A percentile compares a stretch with the other conserved stretches of the same genome.
Evolutionary conservation across 2,888 invertebrate species (phyloP).

Genomic region (Lycocerus yunnanus): DNA sequence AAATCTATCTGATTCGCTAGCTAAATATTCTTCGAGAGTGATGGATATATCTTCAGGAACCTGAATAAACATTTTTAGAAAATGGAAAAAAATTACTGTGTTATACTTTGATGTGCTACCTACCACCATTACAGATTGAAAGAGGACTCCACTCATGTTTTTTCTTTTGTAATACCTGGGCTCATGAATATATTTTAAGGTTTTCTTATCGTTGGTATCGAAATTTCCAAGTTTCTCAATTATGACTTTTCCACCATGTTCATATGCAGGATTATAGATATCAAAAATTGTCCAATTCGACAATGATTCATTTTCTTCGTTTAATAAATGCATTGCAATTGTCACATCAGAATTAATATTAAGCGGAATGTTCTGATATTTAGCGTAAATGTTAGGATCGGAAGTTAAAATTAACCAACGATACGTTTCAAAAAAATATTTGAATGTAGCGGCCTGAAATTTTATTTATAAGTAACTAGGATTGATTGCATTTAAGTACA

Average conservation of each 20-base stretch:
- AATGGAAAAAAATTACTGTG: background rate
- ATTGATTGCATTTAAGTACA: no score
- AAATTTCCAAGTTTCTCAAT: slow-evolving; percentile 55
- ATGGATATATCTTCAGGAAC: background rate
- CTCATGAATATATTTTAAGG: background rate
- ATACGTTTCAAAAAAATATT: slow-evolving; percentile 45
- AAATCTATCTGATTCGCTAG: slow-evolving; percentile 45
- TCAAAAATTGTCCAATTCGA: slow-evolving; percentile 3
- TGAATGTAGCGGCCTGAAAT: slow-evolving; percentile 25
- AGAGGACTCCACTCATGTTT: background rate
- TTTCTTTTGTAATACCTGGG: background rate
- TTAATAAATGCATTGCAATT: background rate
- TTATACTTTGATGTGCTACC: background rate
- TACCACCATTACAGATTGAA: background rate
- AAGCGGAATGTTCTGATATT: slow-evolving; percentile 51
- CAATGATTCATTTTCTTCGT: slow-evolving; percentile 21
- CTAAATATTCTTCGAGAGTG: slow-evolving; percentile 6
- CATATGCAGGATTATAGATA: background rate
- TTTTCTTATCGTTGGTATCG: background rate
- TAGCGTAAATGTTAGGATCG: slow-evolving; percentile 39
- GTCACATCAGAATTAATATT: slow-evolving; percentile 55
- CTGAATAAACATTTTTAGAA: slow-evolving; percentile 1
- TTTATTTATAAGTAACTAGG: background rate
- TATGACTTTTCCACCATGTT: background rate
- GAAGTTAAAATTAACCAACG: slow-evolving; percentile 55